A percentile compares a stretch with the other conserved stretches of the same genome.
Conservation (phyloP, 2,888 invertebrate species). For the Epiblema foenella region DNA sequence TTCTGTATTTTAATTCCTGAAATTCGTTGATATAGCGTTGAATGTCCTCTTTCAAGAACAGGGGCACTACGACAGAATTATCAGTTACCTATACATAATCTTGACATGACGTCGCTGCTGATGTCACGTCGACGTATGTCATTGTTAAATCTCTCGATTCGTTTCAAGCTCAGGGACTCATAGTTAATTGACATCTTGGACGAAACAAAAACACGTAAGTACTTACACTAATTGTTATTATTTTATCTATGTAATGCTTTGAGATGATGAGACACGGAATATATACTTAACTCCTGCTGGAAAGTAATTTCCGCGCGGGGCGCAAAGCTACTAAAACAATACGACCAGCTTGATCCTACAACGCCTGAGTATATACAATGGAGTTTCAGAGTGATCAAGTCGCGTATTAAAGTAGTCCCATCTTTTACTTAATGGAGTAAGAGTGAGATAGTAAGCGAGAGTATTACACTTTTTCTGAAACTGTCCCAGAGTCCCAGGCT, state of each 20-base stretch:
- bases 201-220: neutral
- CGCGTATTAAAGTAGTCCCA: constrained; percentile 9
- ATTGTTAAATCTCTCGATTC: no score
- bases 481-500: constrained; percentile 46
- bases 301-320: constrained; percentile 36
- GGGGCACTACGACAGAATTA: no score
- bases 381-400: constrained; percentile 17
- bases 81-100: no score
- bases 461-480: constrained; percentile 17
- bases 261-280: no score
- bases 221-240: no score
- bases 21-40: no score
- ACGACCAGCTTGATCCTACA: constrained; percentile 34
- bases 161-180: no score
- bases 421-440: constrained; percentile 19
- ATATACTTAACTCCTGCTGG: constrained; percentile 21
- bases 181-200: no score
- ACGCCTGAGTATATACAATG: constrained; percentile 11
- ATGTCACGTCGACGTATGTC: neutral
- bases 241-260: no score
- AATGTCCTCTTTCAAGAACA: no score
- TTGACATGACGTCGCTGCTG: neutral
- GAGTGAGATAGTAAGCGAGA: constrained; percentile 16
- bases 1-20: no score
- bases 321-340: constrained; percentile 38